A percentile compares a stretch with the other conserved stretches of the same genome.
phyloP scores from a whole-genome alignment of 1,140 invertebrate species.

The Diachasmimorpha longicaudata region DNA sequence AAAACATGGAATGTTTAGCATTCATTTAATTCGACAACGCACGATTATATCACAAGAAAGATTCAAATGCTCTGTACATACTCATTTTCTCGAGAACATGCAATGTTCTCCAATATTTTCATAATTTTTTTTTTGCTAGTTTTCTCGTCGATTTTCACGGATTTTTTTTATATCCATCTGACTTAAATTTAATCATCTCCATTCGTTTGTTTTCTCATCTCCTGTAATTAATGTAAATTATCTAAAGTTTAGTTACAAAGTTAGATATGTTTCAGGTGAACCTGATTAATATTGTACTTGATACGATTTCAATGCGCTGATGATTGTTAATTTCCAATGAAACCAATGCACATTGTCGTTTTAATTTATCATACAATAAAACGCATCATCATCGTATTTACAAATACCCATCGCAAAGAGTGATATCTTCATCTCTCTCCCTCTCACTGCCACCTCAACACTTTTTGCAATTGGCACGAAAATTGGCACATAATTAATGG shows the following conservation, averaged over 20 bases:
- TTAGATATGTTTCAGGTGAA: constrained; percentile 62
- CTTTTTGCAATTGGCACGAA: neutral
- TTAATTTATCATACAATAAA: neutral
- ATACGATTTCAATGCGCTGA: constrained; percentile 42
- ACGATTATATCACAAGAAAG: constrained; percentile 65
- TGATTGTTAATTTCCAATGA: constrained; percentile 6
- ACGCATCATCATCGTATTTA: neutral
- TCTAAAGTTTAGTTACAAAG: constrained; percentile 60
- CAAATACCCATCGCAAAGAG: neutral
- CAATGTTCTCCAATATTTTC: constrained; percentile 50
- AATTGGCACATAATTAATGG: constrained; percentile 60
- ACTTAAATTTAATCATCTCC: neutral
- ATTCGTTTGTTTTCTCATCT: neutral
- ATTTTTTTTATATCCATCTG: constrained; percentile 2
- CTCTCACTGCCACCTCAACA: neutral
- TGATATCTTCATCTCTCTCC: neutral
- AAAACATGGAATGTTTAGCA: constrained; percentile 58
- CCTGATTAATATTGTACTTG: constrained; percentile 58
- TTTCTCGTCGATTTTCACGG: neutral
- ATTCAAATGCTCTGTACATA: constrained; percentile 63
- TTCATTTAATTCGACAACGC: constrained; percentile 50
- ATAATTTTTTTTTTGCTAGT: constrained; percentile 34
- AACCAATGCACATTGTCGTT: constrained; percentile 9
- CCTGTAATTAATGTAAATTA: constrained; percentile 17
- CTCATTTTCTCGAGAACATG: constrained; percentile 40